Base-by-base conservation (phyloP, 2,797 vertebrate genomes). In the Pangasius macronema region DNA sequence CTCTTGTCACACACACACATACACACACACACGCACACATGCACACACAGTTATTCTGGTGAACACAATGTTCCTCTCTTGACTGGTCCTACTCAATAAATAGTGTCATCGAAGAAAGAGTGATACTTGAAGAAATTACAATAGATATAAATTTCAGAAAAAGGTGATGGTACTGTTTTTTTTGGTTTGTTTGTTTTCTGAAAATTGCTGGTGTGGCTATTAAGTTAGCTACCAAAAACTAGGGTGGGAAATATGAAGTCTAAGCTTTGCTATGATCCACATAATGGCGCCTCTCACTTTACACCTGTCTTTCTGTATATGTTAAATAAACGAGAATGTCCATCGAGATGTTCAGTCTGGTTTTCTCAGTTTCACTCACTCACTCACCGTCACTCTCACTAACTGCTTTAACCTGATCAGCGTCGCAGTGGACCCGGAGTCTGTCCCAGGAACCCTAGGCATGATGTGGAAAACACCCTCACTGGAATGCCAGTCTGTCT, bases 261-360 rank as follows among this genome's bases (percentile, higher is more conserved):
- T 39, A 46, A 46, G 79, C 24, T 61, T 81, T 42, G 24, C 42
- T 81, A 42, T 46, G 36, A 30, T 82, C 27, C 27, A 82, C 9
- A 3, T 82, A n/a, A 63, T 63, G 39, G 65, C 27, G 24, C 5
- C 24, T 63, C 8, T 63, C 59, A 63, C 24, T 65, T 49, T 65
- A 27, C 63, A 33, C 46, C 77, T 49, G 51, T 70, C 30, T 30
- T 73, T 82, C 39, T 82, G 53, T 82, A 27, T 83, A n/a, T 76
- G n/a, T 61, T 16, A 59, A 73, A 75, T 53, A 65, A 83, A 83
- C 65, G 36, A 36, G 22, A 83, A 84, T 27, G 46, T 27, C n/a
- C 46, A 36, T 83, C n/a, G 53, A n/a, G 46, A 14, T 83, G 0
- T 82, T 51, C 24, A 46, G n/a, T 49, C 22, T 49, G 4, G 24